Conservation (phyloP, 2,797 vertebrate species). For the Takifugu rubripes region DNA sequence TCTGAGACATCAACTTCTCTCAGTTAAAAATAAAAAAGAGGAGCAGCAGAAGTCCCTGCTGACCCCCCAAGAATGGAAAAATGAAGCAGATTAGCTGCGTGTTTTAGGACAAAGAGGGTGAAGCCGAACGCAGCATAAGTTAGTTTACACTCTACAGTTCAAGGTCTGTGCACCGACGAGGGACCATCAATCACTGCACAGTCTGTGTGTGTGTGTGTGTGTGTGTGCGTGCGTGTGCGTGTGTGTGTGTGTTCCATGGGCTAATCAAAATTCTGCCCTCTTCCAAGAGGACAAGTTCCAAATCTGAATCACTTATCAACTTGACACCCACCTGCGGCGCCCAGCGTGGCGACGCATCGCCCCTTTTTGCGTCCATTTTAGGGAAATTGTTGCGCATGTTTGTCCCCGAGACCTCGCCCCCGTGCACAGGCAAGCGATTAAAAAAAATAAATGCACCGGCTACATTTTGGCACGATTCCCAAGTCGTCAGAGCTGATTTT, state of each 20-base stretch:
- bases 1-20: not conserved
- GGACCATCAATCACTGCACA: slow-evolving; percentile 37
- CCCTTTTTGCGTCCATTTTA: not conserved
- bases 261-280: slow-evolving; percentile 34
- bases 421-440: not conserved
- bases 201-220: not conserved
- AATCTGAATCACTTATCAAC: slow-evolving; percentile 42
- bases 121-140: slow-evolving; percentile 19
- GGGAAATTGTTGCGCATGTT: slow-evolving; percentile 5
- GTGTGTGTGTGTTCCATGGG: slow-evolving; percentile 11
- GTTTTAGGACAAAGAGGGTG: slow-evolving; percentile 29
- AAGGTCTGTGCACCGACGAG: slow-evolving; percentile 20
- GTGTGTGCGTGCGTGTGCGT: slow-evolving; percentile 1
- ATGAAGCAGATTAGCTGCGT: slow-evolving; percentile 30
- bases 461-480: slow-evolving; percentile 8
- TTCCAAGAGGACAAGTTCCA: slow-evolving; percentile 31
- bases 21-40: slow-evolving; percentile 40
- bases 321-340: slow-evolving; percentile 26
- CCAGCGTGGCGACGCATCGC: slow-evolving; percentile 19
- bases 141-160: slow-evolving; percentile 36
- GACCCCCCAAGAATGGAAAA: slow-evolving; percentile 14
- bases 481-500: slow-evolving; percentile 11
- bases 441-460: slow-evolving; percentile 11
- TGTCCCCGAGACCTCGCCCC: slow-evolving; percentile 9
- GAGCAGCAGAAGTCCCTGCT: slow-evolving; percentile 28